A percentile compares a stretch with the other conserved stretches of the same genome.
These are phyloP conservation scores for Esperia sulphurella DNA, from an alignment of 2,888 invertebrate species.

Conservation along the genomic window DNA sequence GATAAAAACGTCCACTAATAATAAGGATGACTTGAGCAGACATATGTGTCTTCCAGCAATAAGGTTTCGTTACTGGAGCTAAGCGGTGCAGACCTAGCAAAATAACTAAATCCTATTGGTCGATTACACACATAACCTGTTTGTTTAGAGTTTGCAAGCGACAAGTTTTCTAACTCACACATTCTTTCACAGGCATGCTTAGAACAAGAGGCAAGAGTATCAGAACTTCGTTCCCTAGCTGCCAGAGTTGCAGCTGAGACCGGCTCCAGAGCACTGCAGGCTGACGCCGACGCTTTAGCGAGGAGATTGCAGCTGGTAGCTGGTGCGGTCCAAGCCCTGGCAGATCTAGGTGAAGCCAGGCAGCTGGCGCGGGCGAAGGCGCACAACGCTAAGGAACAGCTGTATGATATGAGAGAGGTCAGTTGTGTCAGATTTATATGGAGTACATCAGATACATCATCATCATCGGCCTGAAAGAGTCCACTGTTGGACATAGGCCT, in stretches of 20 bases:
- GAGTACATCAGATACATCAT: too few relatives aligned
- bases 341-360: conserved; percentile 87
- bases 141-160: too few relatives aligned
- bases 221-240: conserved; percentile 86
- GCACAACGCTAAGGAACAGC: conserved; percentile 81
- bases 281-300: conserved; percentile 88
- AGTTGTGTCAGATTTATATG: conserved; percentile 24
- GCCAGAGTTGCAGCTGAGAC: conserved; percentile 89
- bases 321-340: conserved; percentile 85
- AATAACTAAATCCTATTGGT: too few relatives aligned
- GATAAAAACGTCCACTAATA: too few relatives aligned
- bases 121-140: too few relatives aligned
- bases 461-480: too few relatives aligned
- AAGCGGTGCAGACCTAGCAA: too few relatives aligned
- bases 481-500: too few relatives aligned
- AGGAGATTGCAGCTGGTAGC: conserved; percentile 86
- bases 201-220: conserved; percentile 86
- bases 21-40: too few relatives aligned
- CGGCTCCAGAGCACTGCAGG: conserved; percentile 85
- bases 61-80: too few relatives aligned
- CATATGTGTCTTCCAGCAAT: too few relatives aligned
- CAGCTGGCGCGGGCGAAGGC: conserved; percentile 78
- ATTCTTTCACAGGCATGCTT: conserved; percentile 82
- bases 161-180: background rate
- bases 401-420: conserved; percentile 89